phyloP scores from a whole-genome alignment of 1,140 invertebrate genomes.

The Pogonognathellus flavescens region DNA sequence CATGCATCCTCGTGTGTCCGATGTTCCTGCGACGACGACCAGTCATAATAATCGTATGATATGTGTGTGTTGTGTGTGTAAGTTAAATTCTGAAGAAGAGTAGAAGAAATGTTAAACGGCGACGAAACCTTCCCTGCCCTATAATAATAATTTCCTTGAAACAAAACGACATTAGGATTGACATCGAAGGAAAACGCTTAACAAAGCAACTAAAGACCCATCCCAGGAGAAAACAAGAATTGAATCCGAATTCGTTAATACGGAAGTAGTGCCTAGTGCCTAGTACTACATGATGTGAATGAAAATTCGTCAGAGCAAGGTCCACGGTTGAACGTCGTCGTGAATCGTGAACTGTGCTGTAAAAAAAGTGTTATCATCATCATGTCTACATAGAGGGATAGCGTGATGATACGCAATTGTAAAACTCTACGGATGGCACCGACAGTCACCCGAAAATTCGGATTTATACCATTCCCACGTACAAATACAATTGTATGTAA shows the following conservation, averaged over 20 bases:
- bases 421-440: constrained; percentile 62
- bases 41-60: too few species aligned
- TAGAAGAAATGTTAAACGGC: not conserved
- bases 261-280: not conserved
- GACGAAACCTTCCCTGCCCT: not conserved
- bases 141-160: constrained; percentile 44
- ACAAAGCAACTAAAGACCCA: not conserved
- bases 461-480: constrained; percentile 5
- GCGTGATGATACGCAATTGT: constrained; percentile 65
- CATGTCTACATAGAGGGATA: constrained; percentile 45
- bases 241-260: not conserved
- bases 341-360: not conserved
- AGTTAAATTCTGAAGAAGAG: too few species aligned
- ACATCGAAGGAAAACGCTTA: not conserved
- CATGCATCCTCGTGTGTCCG: not conserved
- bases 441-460: constrained; percentile 63
- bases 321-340: not conserved
- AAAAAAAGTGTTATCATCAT: constrained; percentile 9
- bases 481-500: too few species aligned
- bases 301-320: constrained; percentile 18
- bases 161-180: not conserved
- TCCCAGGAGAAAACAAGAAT: not conserved
- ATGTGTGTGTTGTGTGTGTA: too few species aligned
- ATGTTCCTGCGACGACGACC: too few species aligned
- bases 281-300: not conserved